A percentile compares a stretch with the other conserved stretches of the same genome.
These are phyloP conservation scores for Schizothorax lantsangensis DNA, from an alignment of 2,797 vertebrate species.

Conservation along the genomic window DNA sequence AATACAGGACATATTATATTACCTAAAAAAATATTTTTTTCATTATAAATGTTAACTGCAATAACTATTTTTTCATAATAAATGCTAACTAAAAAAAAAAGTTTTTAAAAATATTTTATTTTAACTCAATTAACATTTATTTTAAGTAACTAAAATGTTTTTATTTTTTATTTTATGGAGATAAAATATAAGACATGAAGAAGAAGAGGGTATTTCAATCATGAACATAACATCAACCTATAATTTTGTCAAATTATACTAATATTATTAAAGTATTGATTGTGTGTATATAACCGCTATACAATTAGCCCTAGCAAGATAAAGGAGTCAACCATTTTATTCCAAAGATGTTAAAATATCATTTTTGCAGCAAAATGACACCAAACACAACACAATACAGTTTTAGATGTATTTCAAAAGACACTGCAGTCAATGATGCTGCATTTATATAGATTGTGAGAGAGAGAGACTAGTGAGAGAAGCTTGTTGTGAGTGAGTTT, in stretches of 20 bases:
- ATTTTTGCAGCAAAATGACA: background rate
- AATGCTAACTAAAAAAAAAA: background rate
- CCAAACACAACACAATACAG: background rate
- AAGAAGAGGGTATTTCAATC: background rate
- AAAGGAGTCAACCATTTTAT: background rate
- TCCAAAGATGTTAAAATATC: background rate
- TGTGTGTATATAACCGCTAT: background rate
- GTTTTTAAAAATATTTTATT: background rate
- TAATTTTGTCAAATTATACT: background rate
- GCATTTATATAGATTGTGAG: background rate
- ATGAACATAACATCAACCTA: background rate
- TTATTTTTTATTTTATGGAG: background rate
- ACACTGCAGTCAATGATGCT: background rate
- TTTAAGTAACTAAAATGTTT: background rate
- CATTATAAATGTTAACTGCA: background rate
- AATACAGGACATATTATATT: background rate
- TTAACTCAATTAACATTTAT: background rate
- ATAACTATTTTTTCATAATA: too few species aligned
- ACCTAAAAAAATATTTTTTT: background rate
- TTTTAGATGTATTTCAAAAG: background rate
- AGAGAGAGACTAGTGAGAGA: background rate
- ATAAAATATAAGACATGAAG: background rate
- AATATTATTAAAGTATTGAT: background rate
- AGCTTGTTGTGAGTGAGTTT: background rate
- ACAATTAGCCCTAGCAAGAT: background rate